These are phyloP conservation scores for Oryzias woworae DNA, from an alignment of 2,113 vertebrate species.

Conservation along the genomic window DNA sequence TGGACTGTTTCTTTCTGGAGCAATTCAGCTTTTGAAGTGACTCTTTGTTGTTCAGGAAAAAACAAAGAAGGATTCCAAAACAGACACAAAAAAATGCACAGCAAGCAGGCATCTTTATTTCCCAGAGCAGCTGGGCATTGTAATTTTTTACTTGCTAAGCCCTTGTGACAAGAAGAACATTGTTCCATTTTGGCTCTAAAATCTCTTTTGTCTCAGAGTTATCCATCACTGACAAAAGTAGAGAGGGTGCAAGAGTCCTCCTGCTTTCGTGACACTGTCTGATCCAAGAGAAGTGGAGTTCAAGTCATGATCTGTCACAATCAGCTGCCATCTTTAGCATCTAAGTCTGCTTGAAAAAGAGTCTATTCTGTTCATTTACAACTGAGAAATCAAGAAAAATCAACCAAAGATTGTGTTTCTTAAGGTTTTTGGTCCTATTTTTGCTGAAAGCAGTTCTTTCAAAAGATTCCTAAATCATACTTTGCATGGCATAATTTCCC, in stretches of 20 bases:
- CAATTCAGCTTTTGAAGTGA: neutral
- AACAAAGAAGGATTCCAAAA: neutral
- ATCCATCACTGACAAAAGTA: constrained; percentile 60
- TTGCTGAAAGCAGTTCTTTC: no score
- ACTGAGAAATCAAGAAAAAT: no score
- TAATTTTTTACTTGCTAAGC: constrained; percentile 23
- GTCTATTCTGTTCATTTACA: no score
- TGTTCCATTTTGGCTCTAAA: constrained; percentile 27
- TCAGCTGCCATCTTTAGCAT: no score
- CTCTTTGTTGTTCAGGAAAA: neutral
- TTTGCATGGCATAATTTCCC: no score
- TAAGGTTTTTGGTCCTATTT: no score
- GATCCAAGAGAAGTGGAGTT: neutral
- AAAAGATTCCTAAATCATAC: no score
- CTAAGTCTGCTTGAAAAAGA: no score
- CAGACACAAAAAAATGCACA: neutral
- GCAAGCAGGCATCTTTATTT: constrained; percentile 12
- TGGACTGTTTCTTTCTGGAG: neutral
- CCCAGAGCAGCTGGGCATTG: constrained; percentile 24
- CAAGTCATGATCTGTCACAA: no score
- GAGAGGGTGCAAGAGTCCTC: constrained; percentile 16
- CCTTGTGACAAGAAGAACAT: constrained; percentile 21
- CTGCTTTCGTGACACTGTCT: constrained; percentile 11
- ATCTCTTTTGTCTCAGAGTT: constrained; percentile 34
- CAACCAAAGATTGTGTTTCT: no score